These are phyloP conservation scores for Brachionus koreanus DNA, from an alignment of 1,140 invertebrate genomes.

Conservation along the genomic window DNA sequence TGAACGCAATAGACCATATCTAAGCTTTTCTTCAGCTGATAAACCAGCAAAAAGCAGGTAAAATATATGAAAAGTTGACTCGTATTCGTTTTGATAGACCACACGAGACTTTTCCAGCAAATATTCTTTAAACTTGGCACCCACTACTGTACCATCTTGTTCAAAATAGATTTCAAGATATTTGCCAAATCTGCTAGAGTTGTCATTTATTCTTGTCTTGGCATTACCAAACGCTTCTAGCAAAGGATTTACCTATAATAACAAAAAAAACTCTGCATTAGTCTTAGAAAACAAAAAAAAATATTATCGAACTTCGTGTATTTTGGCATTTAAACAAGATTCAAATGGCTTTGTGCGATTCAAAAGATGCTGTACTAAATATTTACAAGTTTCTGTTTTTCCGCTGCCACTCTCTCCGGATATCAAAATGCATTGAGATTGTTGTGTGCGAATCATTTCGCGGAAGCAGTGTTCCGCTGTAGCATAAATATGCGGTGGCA, in stretches of 20 bases:
- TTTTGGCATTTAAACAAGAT: constrained; percentile 41
- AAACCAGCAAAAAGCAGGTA: constrained; percentile 71
- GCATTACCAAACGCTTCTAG: constrained; percentile 70
- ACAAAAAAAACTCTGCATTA: constrained; percentile 46
- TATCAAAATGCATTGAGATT: constrained; percentile 84
- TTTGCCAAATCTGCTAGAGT: constrained; percentile 61
- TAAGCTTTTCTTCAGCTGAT: constrained; percentile 74
- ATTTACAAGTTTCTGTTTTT: constrained; percentile 81
- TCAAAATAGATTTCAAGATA: constrained; percentile 79
- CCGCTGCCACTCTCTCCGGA: constrained; percentile 95
- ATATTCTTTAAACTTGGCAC: constrained; percentile 77
- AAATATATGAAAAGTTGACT: constrained; percentile 55
- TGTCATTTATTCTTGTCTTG: constrained; percentile 71
- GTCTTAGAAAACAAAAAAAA: constrained; percentile 44
- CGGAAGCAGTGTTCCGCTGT: constrained; percentile 75
- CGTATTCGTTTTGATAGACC: constrained; percentile 71
- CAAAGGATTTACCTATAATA: constrained; percentile 45
- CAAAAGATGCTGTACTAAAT: constrained; percentile 63
- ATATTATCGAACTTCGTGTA: constrained; percentile 10
- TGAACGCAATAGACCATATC: constrained; percentile 10
- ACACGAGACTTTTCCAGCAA: constrained; percentile 76
- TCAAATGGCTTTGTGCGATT: constrained; percentile 45
- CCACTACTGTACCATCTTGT: constrained; percentile 75
- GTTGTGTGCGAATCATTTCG: constrained; percentile 71
- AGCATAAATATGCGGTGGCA: constrained; percentile 79